A percentile compares a stretch with the other conserved stretches of the same genome.
Evolutionary conservation across 92 coral and sea anemone genomes (phyloP).

Genomic region (Diadumene lineata): DNA sequence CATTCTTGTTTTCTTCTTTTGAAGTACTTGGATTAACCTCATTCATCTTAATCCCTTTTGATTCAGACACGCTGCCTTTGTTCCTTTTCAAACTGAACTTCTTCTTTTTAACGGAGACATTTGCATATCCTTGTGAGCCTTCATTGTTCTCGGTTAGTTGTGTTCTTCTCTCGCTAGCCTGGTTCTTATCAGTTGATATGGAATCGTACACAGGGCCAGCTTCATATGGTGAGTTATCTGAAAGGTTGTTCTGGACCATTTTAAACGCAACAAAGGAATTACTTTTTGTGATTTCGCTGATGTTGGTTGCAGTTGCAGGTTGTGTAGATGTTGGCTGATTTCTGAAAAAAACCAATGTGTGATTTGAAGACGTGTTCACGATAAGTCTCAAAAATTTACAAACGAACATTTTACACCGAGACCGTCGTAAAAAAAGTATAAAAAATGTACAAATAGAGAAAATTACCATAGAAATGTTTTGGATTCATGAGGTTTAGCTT

Average conservation of each 20-base stretch:
- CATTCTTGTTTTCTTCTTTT: neutral
- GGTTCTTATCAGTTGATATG: neutral
- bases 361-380: too few relatives aligned
- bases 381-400: too few relatives aligned
- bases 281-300: neutral
- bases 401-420: too few relatives aligned
- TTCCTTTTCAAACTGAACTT: neutral
- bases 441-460: too few relatives aligned
- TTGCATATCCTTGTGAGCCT: neutral
- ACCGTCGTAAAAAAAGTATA: too few relatives aligned
- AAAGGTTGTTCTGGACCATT: conserved; percentile 14
- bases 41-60: neutral
- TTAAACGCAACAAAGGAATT: conserved; percentile 17
- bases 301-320: neutral
- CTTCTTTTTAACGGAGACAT: conserved; percentile 1
- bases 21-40: neutral
- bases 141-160: neutral
- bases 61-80: neutral
- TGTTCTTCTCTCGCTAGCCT: neutral
- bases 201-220: neutral
- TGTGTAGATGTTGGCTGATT: neutral
- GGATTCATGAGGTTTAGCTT: too few relatives aligned
- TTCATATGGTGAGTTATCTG: neutral
- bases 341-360: too few relatives aligned
- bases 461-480: too few relatives aligned